Conservation (phyloP, 2,797 vertebrate genomes). For the Tapirus indicus region DNA sequence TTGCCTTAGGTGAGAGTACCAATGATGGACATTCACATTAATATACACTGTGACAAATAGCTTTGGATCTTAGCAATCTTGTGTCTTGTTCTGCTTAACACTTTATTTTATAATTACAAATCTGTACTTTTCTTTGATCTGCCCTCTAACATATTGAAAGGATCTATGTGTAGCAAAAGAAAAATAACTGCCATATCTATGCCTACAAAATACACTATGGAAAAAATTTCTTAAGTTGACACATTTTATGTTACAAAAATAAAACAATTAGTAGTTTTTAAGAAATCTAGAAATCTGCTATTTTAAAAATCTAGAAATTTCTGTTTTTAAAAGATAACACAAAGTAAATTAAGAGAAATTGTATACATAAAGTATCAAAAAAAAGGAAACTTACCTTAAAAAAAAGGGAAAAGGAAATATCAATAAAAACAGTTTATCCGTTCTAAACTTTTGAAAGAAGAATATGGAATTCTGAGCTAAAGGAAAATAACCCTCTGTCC, state of each 20-base stretch:
- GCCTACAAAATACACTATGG: neutral
- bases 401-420: neutral
- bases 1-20: slow-evolving; percentile 27
- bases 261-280: neutral
- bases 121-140: neutral
- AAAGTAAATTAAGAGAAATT: neutral
- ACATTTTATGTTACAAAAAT: neutral
- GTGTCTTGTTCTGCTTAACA: slow-evolving; percentile 25
- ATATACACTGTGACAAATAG: slow-evolving; percentile 18
- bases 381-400: neutral
- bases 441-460: slow-evolving; percentile 21
- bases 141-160: slow-evolving; percentile 21
- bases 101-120: slow-evolving; percentile 41
- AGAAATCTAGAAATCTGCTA: neutral
- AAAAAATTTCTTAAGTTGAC: neutral
- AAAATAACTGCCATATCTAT: neutral
- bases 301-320: neutral
- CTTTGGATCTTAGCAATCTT: slow-evolving; percentile 33
- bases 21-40: slow-evolving; percentile 30
- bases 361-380: neutral
- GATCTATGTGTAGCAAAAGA: neutral
- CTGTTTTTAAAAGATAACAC: neutral
- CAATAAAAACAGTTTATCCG: neutral
- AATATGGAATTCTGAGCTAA: neutral
- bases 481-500: neutral